Percentiles rank a stretch among this genome's conserved stretches.
Conservation (phyloP, 2,888 invertebrate species). For the Drosophila tripunctata region DNA sequence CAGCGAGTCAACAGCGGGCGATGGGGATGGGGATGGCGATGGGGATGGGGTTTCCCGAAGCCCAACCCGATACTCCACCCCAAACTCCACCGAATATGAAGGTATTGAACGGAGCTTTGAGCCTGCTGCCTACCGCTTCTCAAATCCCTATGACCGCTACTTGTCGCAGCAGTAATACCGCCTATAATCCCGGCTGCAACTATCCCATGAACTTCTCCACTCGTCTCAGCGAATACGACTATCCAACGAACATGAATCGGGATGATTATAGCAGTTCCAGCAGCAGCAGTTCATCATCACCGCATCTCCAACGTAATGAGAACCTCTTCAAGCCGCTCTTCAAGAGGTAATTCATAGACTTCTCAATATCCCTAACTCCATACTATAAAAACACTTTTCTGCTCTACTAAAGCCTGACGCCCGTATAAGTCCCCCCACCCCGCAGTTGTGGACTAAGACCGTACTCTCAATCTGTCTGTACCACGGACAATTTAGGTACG, state of each 20-base stretch:
- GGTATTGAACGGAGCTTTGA: conserved; percentile 91
- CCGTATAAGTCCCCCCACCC: conserved; percentile 31
- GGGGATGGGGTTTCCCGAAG: conserved; percentile 92
- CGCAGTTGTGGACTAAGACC: conserved; percentile 12
- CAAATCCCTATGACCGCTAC: conserved; percentile 86
- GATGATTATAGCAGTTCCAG: conserved; percentile 75
- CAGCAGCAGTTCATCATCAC: conserved; percentile 75
- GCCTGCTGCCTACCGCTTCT: conserved; percentile 88
- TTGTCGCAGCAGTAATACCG: conserved; percentile 83
- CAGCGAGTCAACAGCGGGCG: conserved; percentile 81
- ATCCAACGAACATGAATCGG: conserved; percentile 65
- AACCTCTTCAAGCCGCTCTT: conserved; percentile 94
- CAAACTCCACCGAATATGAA: conserved; percentile 98
- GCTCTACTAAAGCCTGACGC: conserved; percentile 28
- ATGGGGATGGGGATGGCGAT: conserved; percentile 88
- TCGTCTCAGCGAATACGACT: conserved; percentile 81
- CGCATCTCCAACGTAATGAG: conserved; percentile 67
- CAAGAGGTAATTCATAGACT: conserved; percentile 88
- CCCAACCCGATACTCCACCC: conserved; percentile 94
- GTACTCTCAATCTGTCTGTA: conserved; percentile 8
- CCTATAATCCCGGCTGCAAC: conserved; percentile 47
- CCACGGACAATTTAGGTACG: conserved; percentile 42
- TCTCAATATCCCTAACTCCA: not conserved
- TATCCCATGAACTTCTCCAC: conserved; percentile 68
- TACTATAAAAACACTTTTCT: not conserved